These are phyloP conservation scores for Camponotus floridanus DNA, from an alignment of 1,140 invertebrate genomes.

Conservation along the genomic window DNA sequence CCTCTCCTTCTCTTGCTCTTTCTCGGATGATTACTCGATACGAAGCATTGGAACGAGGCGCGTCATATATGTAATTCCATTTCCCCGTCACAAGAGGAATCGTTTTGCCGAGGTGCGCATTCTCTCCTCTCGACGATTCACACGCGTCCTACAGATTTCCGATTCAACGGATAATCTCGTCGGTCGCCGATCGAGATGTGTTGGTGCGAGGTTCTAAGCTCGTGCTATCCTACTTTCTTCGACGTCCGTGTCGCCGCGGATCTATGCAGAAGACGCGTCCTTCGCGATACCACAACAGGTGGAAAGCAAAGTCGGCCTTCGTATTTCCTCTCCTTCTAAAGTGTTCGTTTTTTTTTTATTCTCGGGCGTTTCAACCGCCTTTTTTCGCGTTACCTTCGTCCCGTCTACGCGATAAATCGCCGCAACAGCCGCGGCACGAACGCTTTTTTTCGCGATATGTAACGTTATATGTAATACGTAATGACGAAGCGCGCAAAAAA, in stretches of 20 bases:
- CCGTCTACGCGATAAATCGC: conserved; percentile 50
- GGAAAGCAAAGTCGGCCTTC: conserved; percentile 24
- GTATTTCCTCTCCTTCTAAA: neutral
- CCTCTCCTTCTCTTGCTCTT: conserved; percentile 8
- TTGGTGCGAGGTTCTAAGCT: conserved; percentile 38
- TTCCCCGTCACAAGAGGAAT: conserved; percentile 68
- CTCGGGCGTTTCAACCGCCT: neutral
- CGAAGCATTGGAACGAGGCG: conserved; percentile 57
- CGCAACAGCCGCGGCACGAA: conserved; percentile 24
- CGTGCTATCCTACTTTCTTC: conserved; percentile 62
- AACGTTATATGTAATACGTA: conserved; percentile 28
- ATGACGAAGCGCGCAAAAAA: conserved; percentile 23
- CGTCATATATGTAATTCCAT: conserved; percentile 71
- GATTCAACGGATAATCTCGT: conserved; percentile 68
- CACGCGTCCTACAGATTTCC: conserved; percentile 77
- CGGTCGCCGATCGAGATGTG: conserved; percentile 33
- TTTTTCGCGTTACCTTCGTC: conserved; percentile 28
- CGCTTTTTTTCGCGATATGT: conserved; percentile 34
- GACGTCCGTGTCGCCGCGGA: conserved; percentile 1
- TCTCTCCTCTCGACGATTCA: conserved; percentile 74
- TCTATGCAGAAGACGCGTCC: conserved; percentile 57
- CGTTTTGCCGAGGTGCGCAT: conserved; percentile 65
- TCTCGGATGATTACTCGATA: conserved; percentile 24
- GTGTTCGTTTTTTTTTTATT: neutral
- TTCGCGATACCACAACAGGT: conserved; percentile 58